phyloP scores from a whole-genome alignment of 2,113 vertebrate species.

The Oceanites oceanicus region DNA sequence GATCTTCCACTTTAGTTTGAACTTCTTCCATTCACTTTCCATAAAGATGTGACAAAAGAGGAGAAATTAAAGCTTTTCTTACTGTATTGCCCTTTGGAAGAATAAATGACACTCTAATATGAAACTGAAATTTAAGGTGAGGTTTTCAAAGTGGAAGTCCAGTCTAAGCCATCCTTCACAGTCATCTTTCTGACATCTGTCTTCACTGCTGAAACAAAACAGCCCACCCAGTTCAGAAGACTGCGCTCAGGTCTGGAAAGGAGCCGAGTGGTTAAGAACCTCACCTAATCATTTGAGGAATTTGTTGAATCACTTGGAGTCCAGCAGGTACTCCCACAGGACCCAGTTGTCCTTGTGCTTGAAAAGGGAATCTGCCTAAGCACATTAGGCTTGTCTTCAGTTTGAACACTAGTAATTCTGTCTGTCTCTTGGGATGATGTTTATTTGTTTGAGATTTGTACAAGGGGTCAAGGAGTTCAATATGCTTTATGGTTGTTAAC shows the following conservation, averaged over 20 bases:
- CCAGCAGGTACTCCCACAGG: background rate
- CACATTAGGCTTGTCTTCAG: background rate
- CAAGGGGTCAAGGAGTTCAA: background rate
- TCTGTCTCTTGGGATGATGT: background rate
- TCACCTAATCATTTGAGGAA: background rate
- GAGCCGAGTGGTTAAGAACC: background rate
- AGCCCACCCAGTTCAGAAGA: background rate
- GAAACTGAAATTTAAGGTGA: background rate
- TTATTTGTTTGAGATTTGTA: background rate
- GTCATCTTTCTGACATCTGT: background rate
- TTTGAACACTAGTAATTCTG: background rate
- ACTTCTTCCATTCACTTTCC: background rate
- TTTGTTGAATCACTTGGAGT: background rate
- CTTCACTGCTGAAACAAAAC: background rate
- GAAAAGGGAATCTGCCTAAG: background rate
- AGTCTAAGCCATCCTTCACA: background rate
- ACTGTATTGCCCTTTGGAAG: background rate
- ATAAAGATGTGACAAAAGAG: background rate
- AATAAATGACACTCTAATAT: background rate
- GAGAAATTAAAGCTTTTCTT: background rate
- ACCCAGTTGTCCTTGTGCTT: background rate
- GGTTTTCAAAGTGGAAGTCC: background rate
- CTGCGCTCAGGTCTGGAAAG: rapidly evolving
- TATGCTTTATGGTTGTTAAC: background rate
- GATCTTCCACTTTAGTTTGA: background rate